A percentile compares a stretch with the other conserved stretches of the same genome.
phyloP scores from a whole-genome alignment of 2,888 invertebrate genomes.

The Leptopilina syphax region DNA sequence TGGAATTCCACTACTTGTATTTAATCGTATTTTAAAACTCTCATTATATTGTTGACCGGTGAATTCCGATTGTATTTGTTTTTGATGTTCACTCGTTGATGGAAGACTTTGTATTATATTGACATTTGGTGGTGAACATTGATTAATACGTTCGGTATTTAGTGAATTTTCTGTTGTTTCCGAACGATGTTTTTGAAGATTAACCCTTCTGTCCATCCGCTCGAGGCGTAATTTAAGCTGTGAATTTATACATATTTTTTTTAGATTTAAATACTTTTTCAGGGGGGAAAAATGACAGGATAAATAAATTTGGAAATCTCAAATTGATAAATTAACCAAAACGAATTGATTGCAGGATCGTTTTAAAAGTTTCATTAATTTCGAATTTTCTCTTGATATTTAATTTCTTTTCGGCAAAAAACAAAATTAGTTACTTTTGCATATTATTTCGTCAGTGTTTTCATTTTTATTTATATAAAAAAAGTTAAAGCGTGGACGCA shows the following conservation, averaged over 20 bases:
- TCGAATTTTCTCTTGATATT: neutral
- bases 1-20: conserved; percentile 74
- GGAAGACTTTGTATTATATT: conserved; percentile 59
- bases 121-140: conserved; percentile 70
- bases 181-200: conserved; percentile 75
- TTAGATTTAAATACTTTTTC: neutral
- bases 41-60: conserved; percentile 69
- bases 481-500: neutral
- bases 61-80: conserved; percentile 60
- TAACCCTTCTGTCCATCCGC: conserved; percentile 83
- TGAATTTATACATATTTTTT: conserved; percentile 63
- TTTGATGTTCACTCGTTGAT: conserved; percentile 68
- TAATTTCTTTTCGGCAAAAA: neutral
- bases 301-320: too few species aligned
- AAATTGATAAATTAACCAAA: too few species aligned
- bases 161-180: conserved; percentile 71
- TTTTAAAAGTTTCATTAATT: too few species aligned
- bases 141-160: conserved; percentile 66
- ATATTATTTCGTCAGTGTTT: neutral
- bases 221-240: conserved; percentile 83
- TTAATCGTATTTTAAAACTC: conserved; percentile 74
- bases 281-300: too few species aligned
- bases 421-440: neutral
- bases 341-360: too few species aligned
- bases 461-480: neutral